Evolutionary conservation across 2,888 invertebrate genomes (phyloP).

Genomic region (Xanthia togata): DNA sequence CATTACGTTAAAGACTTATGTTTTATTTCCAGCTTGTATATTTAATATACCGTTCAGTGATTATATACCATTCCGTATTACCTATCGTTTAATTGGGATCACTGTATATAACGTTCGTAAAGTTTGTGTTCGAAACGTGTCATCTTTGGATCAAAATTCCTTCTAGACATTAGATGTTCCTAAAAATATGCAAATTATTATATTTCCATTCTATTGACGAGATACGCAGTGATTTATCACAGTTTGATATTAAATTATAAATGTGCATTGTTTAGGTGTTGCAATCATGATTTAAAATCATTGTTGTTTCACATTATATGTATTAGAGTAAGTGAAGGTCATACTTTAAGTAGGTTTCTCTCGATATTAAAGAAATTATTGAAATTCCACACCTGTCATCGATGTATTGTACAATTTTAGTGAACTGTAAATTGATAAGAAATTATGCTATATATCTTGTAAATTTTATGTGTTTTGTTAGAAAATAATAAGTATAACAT

Average conservation of each 20-base stretch:
- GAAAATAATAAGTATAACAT: constrained; percentile 88
- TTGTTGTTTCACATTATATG: constrained; percentile 75
- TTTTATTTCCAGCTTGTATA: constrained; percentile 65
- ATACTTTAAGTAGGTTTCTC: constrained; percentile 75
- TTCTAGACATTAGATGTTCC: constrained; percentile 78
- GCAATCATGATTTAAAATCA: constrained; percentile 81
- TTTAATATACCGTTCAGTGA: constrained; percentile 75
- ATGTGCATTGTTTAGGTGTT: constrained; percentile 70
- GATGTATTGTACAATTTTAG: constrained; percentile 89
- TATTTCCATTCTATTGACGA: constrained; percentile 68
- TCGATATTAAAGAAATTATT: constrained; percentile 73
- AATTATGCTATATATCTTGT: constrained; percentile 88
- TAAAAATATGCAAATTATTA: constrained; percentile 71
- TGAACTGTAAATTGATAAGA: constrained; percentile 87
- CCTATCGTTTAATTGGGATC: constrained; percentile 71
- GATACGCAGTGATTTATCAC: constrained; percentile 68
- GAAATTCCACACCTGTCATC: constrained; percentile 82
- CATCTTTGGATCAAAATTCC: constrained; percentile 71
- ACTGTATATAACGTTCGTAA: constrained; percentile 71
- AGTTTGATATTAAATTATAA: constrained; percentile 68
- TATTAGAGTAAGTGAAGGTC: constrained; percentile 74
- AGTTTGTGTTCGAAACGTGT: constrained; percentile 69
- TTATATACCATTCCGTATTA: constrained; percentile 79
- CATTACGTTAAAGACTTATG: constrained; percentile 68
- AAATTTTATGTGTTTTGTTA: constrained; percentile 89